phyloP scores from a whole-genome alignment of 2,113 vertebrate genomes.

The Ia io region DNA sequence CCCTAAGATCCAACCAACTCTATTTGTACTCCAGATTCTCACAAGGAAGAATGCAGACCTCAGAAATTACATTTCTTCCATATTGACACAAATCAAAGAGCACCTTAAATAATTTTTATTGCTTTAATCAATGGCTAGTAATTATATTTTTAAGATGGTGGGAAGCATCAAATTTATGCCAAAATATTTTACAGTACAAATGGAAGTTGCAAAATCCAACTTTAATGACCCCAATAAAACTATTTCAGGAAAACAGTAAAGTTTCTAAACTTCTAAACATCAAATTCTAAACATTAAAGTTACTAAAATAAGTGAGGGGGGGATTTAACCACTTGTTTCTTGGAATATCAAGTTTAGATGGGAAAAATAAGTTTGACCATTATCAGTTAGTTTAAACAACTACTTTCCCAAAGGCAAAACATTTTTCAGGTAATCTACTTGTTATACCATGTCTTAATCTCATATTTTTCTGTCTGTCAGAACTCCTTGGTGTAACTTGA shows the following conservation, averaged over 20 bases:
- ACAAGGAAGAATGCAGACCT: background rate
- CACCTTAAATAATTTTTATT: background rate
- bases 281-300: background rate
- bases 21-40: background rate
- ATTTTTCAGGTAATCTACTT: background rate
- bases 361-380: background rate
- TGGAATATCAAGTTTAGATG: background rate
- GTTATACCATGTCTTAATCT: background rate
- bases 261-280: constrained; percentile 25
- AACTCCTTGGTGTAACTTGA: background rate
- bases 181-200: background rate
- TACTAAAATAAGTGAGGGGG: background rate
- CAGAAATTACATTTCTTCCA: background rate
- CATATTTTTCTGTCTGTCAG: background rate
- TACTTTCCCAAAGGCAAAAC: background rate
- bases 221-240: constrained; percentile 5
- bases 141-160: background rate
- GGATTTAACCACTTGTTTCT: background rate
- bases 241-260: constrained; percentile 24
- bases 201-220: background rate
- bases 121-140: background rate
- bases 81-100: background rate
- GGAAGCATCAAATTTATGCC: background rate
- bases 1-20: background rate
- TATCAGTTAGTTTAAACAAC: background rate